These are phyloP conservation scores for Achatina immaculata DNA, from an alignment of 1,140 invertebrate genomes.

Conservation along the genomic window DNA sequence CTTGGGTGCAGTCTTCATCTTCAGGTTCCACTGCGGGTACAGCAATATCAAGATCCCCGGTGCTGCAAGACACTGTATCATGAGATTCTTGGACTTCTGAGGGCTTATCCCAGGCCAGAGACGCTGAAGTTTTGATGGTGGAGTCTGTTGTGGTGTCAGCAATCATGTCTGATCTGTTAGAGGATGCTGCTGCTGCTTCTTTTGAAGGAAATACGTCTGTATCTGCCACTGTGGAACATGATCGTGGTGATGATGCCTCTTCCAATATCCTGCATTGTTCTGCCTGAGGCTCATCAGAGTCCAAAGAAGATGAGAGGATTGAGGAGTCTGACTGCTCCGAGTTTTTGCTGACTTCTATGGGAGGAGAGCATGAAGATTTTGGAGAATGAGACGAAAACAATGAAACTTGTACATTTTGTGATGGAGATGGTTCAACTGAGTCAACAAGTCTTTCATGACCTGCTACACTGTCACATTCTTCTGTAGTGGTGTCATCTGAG, in stretches of 20 bases:
- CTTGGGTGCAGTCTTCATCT: neutral
- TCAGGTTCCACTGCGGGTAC: neutral
- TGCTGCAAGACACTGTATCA: neutral
- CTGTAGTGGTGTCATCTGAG: neutral
- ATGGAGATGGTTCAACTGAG: conserved; percentile 3
- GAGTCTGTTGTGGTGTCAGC: conserved; percentile 3
- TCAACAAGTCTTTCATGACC: conserved; percentile 28
- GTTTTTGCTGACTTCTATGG: neutral
- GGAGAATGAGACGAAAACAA: neutral
- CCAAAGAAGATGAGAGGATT: neutral
- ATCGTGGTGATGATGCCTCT: neutral
- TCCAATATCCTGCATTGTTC: neutral
- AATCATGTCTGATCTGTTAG: neutral
- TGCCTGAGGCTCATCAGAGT: conserved; percentile 1
- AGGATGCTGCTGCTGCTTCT: neutral
- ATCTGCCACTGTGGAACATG: neutral
- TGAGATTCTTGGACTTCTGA: neutral
- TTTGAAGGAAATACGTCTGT: too few relatives aligned
- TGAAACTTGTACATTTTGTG: too few relatives aligned
- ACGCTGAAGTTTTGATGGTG: neutral
- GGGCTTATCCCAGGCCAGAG: neutral
- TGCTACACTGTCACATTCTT: conserved; percentile 21
- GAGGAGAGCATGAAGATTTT: neutral
- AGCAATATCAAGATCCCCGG: neutral
- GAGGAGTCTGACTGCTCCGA: neutral